A percentile compares a stretch with the other conserved stretches of the same genome.
Evolutionary conservation across 2,113 vertebrate genomes (phyloP).

Genomic region (Amblyopsis rosae): DNA sequence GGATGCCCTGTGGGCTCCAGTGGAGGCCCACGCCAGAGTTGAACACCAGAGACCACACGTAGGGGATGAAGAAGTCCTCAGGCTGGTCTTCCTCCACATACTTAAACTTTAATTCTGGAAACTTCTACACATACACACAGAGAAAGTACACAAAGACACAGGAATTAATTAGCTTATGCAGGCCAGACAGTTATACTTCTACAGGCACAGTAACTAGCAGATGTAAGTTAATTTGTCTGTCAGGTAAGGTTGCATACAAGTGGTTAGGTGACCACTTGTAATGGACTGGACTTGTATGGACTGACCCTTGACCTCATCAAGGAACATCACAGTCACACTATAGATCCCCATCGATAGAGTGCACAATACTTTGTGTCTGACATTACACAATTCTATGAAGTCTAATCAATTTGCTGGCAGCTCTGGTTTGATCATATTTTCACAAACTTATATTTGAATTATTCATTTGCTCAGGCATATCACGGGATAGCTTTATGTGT

Average conservation of each 20-base stretch:
- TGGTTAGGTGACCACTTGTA: slow-evolving; percentile 15
- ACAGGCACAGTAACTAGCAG: slow-evolving; percentile 28
- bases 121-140: slow-evolving; percentile 80
- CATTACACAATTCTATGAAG: too few relatives aligned
- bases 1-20: slow-evolving; percentile 90
- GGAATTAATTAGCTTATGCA: neutral
- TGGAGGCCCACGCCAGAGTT: slow-evolving; percentile 89
- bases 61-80: slow-evolving; percentile 97
- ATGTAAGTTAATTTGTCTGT: slow-evolving; percentile 55
- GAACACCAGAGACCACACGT: slow-evolving; percentile 96
- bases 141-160: slow-evolving; percentile 7
- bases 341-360: too few relatives aligned
- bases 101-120: slow-evolving; percentile 97
- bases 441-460: too few relatives aligned
- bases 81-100: slow-evolving; percentile 98
- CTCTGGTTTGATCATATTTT: too few relatives aligned
- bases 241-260: slow-evolving; percentile 50
- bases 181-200: slow-evolving; percentile 25
- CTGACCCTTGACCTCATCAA: slow-evolving; percentile 35
- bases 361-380: too few relatives aligned
- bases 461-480: too few relatives aligned
- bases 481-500: too few relatives aligned
- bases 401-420: too few relatives aligned
- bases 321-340: neutral
- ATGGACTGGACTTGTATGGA: neutral